Base-by-base conservation (phyloP, 2,113 vertebrate genomes). In the Urocolius indicus region DNA sequence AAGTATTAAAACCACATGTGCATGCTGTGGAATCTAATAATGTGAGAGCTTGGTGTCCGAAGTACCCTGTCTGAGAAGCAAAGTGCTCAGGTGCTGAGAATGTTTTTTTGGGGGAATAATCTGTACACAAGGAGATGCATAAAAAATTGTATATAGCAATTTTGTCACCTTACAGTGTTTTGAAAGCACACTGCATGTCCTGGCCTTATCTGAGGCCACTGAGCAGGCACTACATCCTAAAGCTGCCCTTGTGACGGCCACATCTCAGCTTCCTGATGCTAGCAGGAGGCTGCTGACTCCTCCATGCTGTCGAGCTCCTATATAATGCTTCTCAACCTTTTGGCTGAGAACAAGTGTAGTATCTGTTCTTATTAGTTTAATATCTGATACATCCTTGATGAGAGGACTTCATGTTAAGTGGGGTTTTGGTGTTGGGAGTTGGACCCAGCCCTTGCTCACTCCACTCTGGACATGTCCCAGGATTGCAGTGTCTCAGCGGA, bases 241-340 rank as follows among this genome's bases (percentile, higher is more conserved):
- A 48, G 32, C 41, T 63, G 22, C 17, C 69, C 20, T 13, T 29
- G 45, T 10, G 0, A 46, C 0, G 0, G n/a, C 10, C 72, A 18
- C 17, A 51, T 16, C 51, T 66, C 52, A 32, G 76, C 61, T 69
- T 46, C 63, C 57, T 20, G 15, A 43, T 77, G 24, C 65, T 52
- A 65, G 17, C 5, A 6, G 32, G 38, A 41, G 45, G 21, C 27
- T 46, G 54, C n/a, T 66, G 83, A 4, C 34, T 49, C 52, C 34
- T 49, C 52, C 45, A 27, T n/a, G 22, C 14, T 1, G 0, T 13
- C 21, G 20, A 58, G 34, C 21, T 74, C 43, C 29, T 20, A 1
- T 2, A 16, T 9, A 41, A 41, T 41, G 38, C 38, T 41, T 41
- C 38, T 41, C 38, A 41, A 12, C 38, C 38, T 41, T 41, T 41